Conservation (phyloP, 2,797 vertebrate species). For the Falco columbarius region DNA sequence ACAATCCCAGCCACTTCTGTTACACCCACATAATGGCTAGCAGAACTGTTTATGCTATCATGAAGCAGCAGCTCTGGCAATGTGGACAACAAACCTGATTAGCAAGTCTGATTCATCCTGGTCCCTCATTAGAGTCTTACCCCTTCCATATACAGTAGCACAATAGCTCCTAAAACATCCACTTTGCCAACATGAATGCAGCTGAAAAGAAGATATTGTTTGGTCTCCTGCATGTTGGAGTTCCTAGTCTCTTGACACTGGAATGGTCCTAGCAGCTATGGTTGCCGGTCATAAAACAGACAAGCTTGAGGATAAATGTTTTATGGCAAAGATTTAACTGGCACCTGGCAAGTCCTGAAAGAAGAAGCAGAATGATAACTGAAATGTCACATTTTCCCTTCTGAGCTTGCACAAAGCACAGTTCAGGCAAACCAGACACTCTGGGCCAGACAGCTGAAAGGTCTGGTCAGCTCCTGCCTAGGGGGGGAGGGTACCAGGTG, state of each 20-base stretch:
- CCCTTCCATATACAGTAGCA: not conserved
- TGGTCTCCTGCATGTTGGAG: not conserved
- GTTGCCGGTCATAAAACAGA: not conserved
- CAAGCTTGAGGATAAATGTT: not conserved
- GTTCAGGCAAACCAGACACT: not conserved
- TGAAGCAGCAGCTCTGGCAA: not conserved
- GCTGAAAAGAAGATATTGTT: not conserved
- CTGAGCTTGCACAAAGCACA: not conserved
- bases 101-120: constrained; percentile 13
- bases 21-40: not conserved
- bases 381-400: constrained; percentile 24
- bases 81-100: not conserved
- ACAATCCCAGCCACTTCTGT: not conserved
- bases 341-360: not conserved
- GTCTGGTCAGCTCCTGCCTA: not conserved
- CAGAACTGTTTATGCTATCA: not conserved
- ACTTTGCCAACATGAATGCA: not conserved
- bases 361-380: not conserved
- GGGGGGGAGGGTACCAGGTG: rapidly evolving
- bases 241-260: not conserved
- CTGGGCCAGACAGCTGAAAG: not conserved
- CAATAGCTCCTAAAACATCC: not conserved
- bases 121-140: not conserved
- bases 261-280: not conserved
- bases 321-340: not conserved